Evolutionary conservation across 1,140 invertebrate species (phyloP).

Genomic region (Rhagoletis zephyria): DNA sequence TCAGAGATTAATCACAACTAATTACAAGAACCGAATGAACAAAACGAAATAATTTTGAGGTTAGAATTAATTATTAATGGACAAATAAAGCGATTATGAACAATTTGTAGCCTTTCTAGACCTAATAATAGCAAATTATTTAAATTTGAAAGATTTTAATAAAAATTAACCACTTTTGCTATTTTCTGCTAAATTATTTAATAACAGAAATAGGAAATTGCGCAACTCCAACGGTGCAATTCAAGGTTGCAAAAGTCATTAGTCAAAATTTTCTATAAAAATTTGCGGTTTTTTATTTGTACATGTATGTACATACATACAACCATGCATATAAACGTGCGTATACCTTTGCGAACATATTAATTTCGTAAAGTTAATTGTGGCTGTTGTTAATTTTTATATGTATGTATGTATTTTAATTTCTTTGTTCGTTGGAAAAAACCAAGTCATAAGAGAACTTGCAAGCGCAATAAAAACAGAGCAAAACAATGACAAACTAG

Average conservation of each 20-base stretch:
- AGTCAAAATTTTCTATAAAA: background rate
- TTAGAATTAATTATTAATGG: too few relatives aligned
- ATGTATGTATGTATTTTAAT: too few relatives aligned
- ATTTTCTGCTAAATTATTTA: background rate
- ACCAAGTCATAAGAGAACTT: too few relatives aligned
- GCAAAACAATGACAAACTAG: background rate
- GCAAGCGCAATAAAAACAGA: too few relatives aligned
- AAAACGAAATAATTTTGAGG: too few relatives aligned
- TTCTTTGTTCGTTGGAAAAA: too few relatives aligned
- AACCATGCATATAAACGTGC: background rate
- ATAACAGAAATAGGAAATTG: slow-evolving; percentile 3
- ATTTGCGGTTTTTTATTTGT: background rate
- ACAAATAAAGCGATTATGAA: too few relatives aligned
- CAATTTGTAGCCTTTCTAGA: too few relatives aligned
- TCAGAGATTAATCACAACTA: too few relatives aligned
- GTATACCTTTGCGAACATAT: background rate
- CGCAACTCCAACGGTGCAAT: background rate
- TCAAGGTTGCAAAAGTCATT: slow-evolving; percentile 33
- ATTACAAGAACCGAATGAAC: too few relatives aligned
- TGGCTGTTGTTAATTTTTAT: background rate
- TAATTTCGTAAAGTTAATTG: background rate
- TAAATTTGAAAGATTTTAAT: background rate
- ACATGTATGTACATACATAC: background rate
- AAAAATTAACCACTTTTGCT: slow-evolving; percentile 5
- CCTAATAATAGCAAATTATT: too few relatives aligned